A percentile compares a stretch with the other conserved stretches of the same genome.
phyloP scores from a whole-genome alignment of 1,140 invertebrate genomes.

The Drosophila lacertosa region DNA sequence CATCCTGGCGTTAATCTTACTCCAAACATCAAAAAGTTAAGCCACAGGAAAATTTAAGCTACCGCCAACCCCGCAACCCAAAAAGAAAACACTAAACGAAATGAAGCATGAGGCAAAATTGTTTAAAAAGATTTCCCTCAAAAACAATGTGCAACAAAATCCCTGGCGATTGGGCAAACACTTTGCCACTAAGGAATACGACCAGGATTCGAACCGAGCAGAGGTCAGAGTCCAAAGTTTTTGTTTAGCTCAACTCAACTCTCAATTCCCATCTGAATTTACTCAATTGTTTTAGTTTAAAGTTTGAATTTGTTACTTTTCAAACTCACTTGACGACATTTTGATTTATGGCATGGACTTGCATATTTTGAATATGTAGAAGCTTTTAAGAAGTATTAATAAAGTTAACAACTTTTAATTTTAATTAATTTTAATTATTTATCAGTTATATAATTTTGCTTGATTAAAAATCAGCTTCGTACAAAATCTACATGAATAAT shows the following conservation, averaged over 20 bases:
- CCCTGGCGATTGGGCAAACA: conserved; percentile 56
- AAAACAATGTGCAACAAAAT: conserved; percentile 56
- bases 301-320: conserved; percentile 57
- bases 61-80: conserved; percentile 14
- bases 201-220: too few relatives aligned
- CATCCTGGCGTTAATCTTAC: conserved; percentile 57
- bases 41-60: conserved; percentile 71
- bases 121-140: conserved; percentile 70
- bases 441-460: too few relatives aligned
- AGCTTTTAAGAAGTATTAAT: too few relatives aligned
- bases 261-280: conserved; percentile 42
- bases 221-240: background rate
- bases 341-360: background rate
- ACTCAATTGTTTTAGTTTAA: conserved; percentile 69
- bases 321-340: conserved; percentile 10
- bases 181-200: conserved; percentile 28
- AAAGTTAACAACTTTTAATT: too few relatives aligned
- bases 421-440: too few relatives aligned
- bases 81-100: conserved; percentile 27
- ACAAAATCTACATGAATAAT: too few relatives aligned
- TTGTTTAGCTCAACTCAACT: conserved; percentile 2
- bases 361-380: too few relatives aligned
- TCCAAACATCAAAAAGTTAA: conserved; percentile 71
- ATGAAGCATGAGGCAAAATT: conserved; percentile 64
- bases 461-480: too few relatives aligned